These are phyloP conservation scores for Mizuhopecten yessoensis DNA, from an alignment of 1,140 invertebrate genomes.

Conservation along the genomic window DNA sequence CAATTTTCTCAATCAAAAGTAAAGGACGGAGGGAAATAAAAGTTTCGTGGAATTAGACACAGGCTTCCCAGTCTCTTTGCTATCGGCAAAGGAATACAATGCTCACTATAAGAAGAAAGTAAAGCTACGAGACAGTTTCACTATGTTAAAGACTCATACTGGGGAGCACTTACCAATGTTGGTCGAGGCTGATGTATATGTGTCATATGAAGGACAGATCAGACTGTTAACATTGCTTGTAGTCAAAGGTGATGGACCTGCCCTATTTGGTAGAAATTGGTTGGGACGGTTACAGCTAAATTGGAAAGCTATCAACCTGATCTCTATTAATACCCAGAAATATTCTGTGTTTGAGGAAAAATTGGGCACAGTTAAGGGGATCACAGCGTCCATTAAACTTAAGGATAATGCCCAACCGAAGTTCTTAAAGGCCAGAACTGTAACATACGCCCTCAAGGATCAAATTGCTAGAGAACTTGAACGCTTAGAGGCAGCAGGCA, in stretches of 20 bases:
- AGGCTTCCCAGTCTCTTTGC: too few relatives aligned
- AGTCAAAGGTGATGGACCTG: neutral
- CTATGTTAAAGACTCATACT: conserved; percentile 7
- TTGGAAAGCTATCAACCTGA: too few relatives aligned
- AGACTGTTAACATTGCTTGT: conserved; percentile 15
- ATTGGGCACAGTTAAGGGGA: neutral
- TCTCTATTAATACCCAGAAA: neutral
- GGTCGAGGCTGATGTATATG: too few relatives aligned
- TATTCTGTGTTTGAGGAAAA: conserved; percentile 43
- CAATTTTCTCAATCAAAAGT: too few relatives aligned
- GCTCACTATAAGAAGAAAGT: too few relatives aligned
- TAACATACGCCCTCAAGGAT: conserved; percentile 80
- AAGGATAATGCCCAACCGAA: conserved; percentile 49
- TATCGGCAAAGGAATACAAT: too few relatives aligned
- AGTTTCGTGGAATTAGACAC: too few relatives aligned
- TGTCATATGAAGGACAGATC: neutral
- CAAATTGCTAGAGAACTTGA: conserved; percentile 80
- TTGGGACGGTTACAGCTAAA: neutral
- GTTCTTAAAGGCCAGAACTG: conserved; percentile 60
- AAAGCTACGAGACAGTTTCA: too few relatives aligned
- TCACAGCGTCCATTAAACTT: neutral
- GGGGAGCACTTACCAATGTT: too few relatives aligned
- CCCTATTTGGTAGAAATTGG: conserved; percentile 40
- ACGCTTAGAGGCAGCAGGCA: conserved; percentile 76
- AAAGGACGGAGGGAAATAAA: too few relatives aligned